Percentiles rank a stretch among this genome's conserved stretches.
Conservation (phyloP, 2,888 invertebrate genomes). For the Anodontia alba region DNA sequence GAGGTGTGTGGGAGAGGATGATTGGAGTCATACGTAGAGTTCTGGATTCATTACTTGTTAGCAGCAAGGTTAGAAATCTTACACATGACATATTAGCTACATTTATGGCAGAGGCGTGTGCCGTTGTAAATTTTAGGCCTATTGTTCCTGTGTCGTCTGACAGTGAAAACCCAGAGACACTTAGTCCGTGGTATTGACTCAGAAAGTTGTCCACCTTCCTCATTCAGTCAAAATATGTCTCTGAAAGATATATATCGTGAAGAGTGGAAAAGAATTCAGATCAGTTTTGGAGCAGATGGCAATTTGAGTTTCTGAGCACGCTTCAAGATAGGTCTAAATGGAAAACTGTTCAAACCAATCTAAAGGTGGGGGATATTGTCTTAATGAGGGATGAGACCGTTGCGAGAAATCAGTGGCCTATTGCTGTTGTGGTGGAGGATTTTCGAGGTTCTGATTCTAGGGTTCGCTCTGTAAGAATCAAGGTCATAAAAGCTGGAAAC, state of each 20-base stretch:
- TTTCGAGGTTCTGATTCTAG: not conserved
- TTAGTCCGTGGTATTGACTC: slow-evolving; percentile 25
- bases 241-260: slow-evolving; percentile 6
- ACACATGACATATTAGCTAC: slow-evolving; percentile 56
- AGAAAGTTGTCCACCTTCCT: not conserved
- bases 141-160: slow-evolving; percentile 40
- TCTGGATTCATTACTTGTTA: slow-evolving; percentile 53
- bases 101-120: slow-evolving; percentile 52
- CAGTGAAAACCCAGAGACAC: slow-evolving; percentile 18
- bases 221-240: not conserved
- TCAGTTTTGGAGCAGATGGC: slow-evolving; percentile 22
- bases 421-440: not conserved
- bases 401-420: slow-evolving; percentile 11
- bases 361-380: slow-evolving; percentile 15
- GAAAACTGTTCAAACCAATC: not conserved
- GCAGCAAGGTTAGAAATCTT: slow-evolving; percentile 6
- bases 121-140: slow-evolving; percentile 52
- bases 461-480: not conserved
- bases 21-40: slow-evolving; percentile 48
- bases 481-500: too few species aligned
- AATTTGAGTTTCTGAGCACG: not conserved
- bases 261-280: not conserved
- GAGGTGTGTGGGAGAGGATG: slow-evolving; percentile 53
- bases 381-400: not conserved
- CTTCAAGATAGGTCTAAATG: not conserved